Percentiles rank a stretch among this genome's conserved stretches.
Evolutionary conservation across 2,113 vertebrate genomes (phyloP).

Genomic region (Leucopternis melanops): DNA sequence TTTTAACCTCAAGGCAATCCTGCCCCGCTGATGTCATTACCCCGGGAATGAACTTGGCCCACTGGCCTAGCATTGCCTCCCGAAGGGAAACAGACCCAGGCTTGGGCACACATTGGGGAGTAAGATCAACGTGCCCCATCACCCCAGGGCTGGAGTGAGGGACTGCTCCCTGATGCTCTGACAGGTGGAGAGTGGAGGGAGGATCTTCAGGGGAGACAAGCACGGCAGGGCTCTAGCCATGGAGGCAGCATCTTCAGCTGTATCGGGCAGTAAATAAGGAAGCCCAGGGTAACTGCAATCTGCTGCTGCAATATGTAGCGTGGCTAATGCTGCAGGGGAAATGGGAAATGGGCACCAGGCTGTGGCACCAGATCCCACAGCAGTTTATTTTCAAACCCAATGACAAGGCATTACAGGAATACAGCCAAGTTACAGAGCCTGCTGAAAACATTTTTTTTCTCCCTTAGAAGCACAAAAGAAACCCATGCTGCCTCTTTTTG

Average conservation of each 20-base stretch:
- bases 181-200: background rate
- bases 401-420: background rate
- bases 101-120: background rate
- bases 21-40: background rate
- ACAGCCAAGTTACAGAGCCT: background rate
- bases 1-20: background rate
- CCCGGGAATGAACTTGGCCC: background rate
- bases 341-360: background rate
- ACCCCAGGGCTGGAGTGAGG: rapidly evolving
- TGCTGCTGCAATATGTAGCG: background rate
- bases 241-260: background rate
- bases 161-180: background rate
- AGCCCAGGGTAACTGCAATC: background rate
- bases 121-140: background rate
- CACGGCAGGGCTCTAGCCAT: rapidly evolving
- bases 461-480: background rate
- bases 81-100: background rate
- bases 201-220: background rate
- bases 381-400: constrained; percentile 33
- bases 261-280: background rate
- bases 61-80: background rate
- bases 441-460: background rate
- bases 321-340: background rate
- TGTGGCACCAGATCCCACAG: background rate
- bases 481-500: background rate